Evolutionary conservation across 2,113 vertebrate genomes (phyloP).

Genomic region (Takifugu bimaculatus): DNA sequence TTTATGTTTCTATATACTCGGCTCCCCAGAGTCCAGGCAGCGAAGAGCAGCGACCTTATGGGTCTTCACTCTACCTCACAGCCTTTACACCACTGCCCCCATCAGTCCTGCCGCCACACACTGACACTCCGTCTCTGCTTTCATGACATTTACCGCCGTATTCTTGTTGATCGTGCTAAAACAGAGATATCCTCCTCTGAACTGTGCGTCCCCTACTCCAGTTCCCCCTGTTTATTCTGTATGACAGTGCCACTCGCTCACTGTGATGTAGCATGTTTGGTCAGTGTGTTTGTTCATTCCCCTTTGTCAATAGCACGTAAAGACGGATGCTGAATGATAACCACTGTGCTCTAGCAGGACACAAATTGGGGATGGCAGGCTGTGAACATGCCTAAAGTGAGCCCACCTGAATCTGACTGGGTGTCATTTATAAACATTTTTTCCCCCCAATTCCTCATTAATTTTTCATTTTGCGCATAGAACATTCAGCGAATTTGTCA

Average conservation of each 20-base stretch:
- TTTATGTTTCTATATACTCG: slow-evolving; percentile 69
- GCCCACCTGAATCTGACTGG: slow-evolving; percentile 14
- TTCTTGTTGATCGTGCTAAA: slow-evolving; percentile 47
- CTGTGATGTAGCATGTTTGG: slow-evolving; percentile 71
- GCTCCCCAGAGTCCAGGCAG: slow-evolving; percentile 57
- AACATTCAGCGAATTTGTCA: no score
- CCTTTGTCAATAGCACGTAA: slow-evolving; percentile 71
- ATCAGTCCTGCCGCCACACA: background rate
- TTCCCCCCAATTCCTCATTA: background rate
- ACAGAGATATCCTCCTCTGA: slow-evolving; percentile 40
- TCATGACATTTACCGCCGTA: slow-evolving; percentile 38
- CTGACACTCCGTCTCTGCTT: slow-evolving; percentile 5
- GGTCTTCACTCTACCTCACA: slow-evolving; percentile 27
- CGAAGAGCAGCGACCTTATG: slow-evolving; percentile 51
- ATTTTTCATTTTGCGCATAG: background rate
- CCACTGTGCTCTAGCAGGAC: slow-evolving; percentile 44
- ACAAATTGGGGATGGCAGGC: slow-evolving; percentile 41
- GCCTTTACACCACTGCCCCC: slow-evolving; percentile 16
- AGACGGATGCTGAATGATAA: slow-evolving; percentile 71
- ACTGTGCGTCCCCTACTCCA: slow-evolving; percentile 23
- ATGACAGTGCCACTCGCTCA: slow-evolving; percentile 67
- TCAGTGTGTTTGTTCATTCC: slow-evolving; percentile 70
- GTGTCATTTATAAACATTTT: background rate
- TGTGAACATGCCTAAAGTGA: slow-evolving; percentile 27
- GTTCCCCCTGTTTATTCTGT: slow-evolving; percentile 62